Conservation (phyloP, 2,888 invertebrate species). For the Rotaria socialis region DNA sequence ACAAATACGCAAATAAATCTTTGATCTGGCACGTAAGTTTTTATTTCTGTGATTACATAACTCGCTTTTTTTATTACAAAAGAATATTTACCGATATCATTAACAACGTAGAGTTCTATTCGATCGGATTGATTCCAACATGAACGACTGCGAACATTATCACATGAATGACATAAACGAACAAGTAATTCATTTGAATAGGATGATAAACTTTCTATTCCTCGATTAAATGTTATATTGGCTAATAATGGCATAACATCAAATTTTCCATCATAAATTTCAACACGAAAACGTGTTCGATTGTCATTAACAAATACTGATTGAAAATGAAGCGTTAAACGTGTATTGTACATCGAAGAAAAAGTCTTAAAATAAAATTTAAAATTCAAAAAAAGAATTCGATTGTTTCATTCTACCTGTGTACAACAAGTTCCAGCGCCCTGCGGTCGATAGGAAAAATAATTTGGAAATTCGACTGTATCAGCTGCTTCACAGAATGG, state of each 20-base stretch:
- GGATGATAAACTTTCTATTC: constrained; percentile 28
- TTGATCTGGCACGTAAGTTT: background rate
- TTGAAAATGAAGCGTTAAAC: constrained; percentile 46
- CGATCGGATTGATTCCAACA: constrained; percentile 13
- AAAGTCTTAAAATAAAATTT: background rate
- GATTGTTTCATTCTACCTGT: background rate
- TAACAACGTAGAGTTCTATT: background rate
- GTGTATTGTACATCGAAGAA: constrained; percentile 26
- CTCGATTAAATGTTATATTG: constrained; percentile 40
- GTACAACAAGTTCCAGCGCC: constrained; percentile 25
- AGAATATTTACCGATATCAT: background rate
- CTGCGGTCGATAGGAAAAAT: constrained; percentile 33
- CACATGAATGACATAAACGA: constrained; percentile 24
- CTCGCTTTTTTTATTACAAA: background rate
- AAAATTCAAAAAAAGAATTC: constrained; percentile 2
- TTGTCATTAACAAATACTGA: constrained; percentile 33
- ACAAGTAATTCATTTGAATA: constrained; percentile 31
- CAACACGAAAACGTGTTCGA: constrained; percentile 41
- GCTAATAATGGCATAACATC: constrained; percentile 38
- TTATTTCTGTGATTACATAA: background rate
- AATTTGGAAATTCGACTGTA: constrained; percentile 43
- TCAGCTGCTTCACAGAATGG: constrained; percentile 45
- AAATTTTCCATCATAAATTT: constrained; percentile 42
- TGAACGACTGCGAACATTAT: background rate
- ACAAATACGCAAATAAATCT: background rate